Base-by-base conservation (phyloP, 2,113 vertebrate genomes). In the Corythoichthys haematopterus region DNA sequence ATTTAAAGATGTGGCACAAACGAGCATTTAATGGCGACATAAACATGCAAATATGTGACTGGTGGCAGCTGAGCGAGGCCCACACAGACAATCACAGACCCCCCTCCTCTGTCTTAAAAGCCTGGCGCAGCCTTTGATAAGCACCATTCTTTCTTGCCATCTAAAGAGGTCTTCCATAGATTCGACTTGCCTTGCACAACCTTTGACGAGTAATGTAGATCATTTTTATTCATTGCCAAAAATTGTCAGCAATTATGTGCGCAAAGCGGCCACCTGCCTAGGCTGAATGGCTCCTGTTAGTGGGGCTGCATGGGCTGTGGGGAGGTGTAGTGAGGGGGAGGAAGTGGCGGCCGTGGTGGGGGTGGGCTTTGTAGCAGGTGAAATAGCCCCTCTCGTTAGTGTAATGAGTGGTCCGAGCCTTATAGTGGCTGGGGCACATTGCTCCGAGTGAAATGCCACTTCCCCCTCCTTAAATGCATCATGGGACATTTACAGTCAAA, bases 181-280 rank as follows among this genome's bases (percentile, higher is more conserved):
- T 96, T 94, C 96, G 93, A 93, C 94, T 98, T 96, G 94, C 94
- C 93, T 94, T 94, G 96, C 94, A 93, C 95, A 98, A 98, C 96
- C 96, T 99, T 98, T 98, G 95, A 96, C 96, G 96, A 98, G 96
- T 96, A 98, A 98, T 97, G 96, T 96, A 97, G 95, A 97, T 97
- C 94, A 98, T 98, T 99, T 98, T 98, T 98, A 99, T 99, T 99
- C 96, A 99, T 98, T 97, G 96, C 95, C 95, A 96, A 96, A 98
- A 99, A 99, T 99, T 99, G 97, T 98, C 95, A 93, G 96, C 96
- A 98, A 99, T 99, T 99, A 98, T 95, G 94, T 96, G 94, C 91
- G 94, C 97, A 97, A 62, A 98, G 94, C 95, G 94, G 95, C 96
- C 97, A 99, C 96, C 97, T 99, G 97, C 96, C 95, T 97, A 93